These are phyloP conservation scores for Cyclura pinguis DNA, from an alignment of 2,797 vertebrate genomes.

Conservation along the genomic window DNA sequence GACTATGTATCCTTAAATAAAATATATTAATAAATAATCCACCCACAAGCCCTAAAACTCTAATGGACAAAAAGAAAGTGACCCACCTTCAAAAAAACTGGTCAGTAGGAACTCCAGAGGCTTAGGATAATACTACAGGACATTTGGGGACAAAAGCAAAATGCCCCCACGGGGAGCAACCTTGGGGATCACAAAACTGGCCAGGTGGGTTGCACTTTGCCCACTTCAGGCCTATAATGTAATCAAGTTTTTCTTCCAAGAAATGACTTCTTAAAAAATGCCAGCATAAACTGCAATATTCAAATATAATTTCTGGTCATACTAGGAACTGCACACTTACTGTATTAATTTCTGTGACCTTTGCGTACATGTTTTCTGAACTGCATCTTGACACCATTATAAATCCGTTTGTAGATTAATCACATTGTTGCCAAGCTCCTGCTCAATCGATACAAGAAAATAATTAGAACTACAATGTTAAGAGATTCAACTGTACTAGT, in stretches of 20 bases:
- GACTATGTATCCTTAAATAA: no score
- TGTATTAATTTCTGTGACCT: conserved; percentile 81
- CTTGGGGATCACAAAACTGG: no score
- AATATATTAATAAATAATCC: no score
- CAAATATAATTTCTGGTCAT: background rate
- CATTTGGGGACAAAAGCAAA: no score
- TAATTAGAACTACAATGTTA: background rate
- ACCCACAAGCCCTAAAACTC: no score
- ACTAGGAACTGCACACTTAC: conserved; percentile 78
- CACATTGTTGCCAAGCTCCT: conserved; percentile 78
- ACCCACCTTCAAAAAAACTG: no score
- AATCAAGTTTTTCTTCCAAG: background rate
- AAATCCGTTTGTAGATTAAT: conserved; percentile 78
- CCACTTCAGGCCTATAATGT: background rate
- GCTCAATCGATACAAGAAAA: conserved; percentile 73
- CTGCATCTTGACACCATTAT: conserved; percentile 90
- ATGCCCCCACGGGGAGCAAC: no score
- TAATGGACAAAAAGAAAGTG: no score
- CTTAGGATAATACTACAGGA: no score
- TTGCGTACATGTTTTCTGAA: conserved; percentile 76
- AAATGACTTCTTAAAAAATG: background rate
- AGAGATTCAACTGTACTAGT: background rate
- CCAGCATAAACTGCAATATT: background rate
- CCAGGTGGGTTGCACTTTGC: no score
- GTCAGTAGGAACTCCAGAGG: no score